Percentiles rank a stretch among this genome's conserved stretches.
These are phyloP conservation scores for Zelleria hepariella DNA, from an alignment of 2,888 invertebrate genomes.

Conservation along the genomic window DNA sequence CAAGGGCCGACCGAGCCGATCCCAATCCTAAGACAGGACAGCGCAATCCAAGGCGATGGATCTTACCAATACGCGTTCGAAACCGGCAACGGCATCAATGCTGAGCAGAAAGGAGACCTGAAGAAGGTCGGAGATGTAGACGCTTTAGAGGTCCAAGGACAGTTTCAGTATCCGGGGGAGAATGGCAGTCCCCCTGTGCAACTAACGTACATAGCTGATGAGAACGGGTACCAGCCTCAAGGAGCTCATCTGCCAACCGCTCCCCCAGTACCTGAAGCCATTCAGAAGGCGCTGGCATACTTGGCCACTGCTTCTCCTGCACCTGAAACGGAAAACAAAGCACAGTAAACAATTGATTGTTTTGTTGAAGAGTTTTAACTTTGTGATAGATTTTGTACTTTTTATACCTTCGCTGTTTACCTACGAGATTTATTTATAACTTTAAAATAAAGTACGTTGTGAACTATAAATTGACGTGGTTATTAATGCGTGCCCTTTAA, in stretches of 20 bases:
- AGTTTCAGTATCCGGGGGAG: constrained; percentile 76
- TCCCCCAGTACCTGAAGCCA: constrained; percentile 80
- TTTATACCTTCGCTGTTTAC: not conserved
- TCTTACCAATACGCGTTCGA: constrained; percentile 74
- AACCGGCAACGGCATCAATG: constrained; percentile 77
- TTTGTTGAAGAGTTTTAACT: not conserved
- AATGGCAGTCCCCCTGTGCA: constrained; percentile 74
- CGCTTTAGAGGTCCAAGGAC: constrained; percentile 73
- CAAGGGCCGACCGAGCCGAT: constrained; percentile 49
- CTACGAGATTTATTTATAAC: not conserved
- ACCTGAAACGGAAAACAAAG: constrained; percentile 20
- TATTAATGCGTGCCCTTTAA: not conserved
- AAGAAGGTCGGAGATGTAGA: constrained; percentile 73
- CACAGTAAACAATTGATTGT: not conserved
- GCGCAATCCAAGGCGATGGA: constrained; percentile 74
- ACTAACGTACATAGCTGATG: constrained; percentile 78
- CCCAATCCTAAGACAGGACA: constrained; percentile 71
- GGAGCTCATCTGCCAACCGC: constrained; percentile 76
- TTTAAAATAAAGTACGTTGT: not conserved
- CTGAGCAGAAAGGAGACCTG: constrained; percentile 71
- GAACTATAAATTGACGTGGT: not conserved
- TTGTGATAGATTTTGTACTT: not conserved
- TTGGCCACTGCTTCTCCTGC: constrained; percentile 75
- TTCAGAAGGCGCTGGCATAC: constrained; percentile 76
- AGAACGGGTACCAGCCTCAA: constrained; percentile 78